Percentiles rank a stretch among this genome's conserved stretches.
phyloP scores from a whole-genome alignment of 1,140 invertebrate genomes.

The Drosophila baimaii region DNA sequence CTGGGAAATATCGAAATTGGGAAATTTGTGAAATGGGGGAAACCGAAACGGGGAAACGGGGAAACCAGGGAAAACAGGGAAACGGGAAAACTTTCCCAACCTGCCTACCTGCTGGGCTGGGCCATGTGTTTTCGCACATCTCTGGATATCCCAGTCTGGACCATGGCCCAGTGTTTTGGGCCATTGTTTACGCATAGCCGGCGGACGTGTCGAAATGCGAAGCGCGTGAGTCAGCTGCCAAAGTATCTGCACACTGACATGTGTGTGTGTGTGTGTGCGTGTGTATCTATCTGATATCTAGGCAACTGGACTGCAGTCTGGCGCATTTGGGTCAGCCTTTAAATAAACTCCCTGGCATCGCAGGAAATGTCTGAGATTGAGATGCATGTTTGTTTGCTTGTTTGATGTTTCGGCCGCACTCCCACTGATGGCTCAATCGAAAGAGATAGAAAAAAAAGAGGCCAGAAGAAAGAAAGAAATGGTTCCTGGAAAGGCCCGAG shows the following conservation, averaged over 20 bases:
- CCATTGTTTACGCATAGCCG: constrained; percentile 56
- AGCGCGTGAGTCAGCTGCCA: constrained; percentile 40
- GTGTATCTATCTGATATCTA: constrained; percentile 24
- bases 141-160: constrained; percentile 2
- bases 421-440: constrained; percentile 41
- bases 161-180: constrained; percentile 38
- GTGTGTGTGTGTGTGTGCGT: no score
- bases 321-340: constrained; percentile 66
- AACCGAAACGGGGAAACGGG: constrained; percentile 9
- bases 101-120: constrained; percentile 45
- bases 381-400: constrained; percentile 29
- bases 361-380: constrained; percentile 54
- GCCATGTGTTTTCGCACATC: constrained; percentile 52
- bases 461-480: constrained; percentile 3
- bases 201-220: constrained; percentile 55
- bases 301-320: constrained; percentile 46
- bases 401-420: constrained; percentile 56
- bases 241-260: no score
- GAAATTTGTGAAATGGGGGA: constrained; percentile 6
- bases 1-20: constrained; percentile 19
- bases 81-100: constrained; percentile 33
- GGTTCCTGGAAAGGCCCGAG: constrained; percentile 23
- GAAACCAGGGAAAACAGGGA: constrained; percentile 14
- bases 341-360: constrained; percentile 61
- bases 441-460: not conserved